Evolutionary conservation across 2,113 vertebrate genomes (phyloP).

Genomic region (Gobiocypris rarus): DNA sequence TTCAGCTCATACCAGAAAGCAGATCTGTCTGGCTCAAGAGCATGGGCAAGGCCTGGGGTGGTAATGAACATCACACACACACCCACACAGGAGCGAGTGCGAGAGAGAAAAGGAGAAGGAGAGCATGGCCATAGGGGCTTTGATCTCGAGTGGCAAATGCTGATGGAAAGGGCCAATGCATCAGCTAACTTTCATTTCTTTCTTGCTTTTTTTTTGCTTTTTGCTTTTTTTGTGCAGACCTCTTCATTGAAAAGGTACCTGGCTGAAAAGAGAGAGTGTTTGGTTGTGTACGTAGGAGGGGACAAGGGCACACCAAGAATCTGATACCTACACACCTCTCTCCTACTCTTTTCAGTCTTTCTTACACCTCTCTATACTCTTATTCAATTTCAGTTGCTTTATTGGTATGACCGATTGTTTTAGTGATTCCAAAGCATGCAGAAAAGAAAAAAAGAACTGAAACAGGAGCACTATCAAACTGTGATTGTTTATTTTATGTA

Average conservation of each 20-base stretch:
- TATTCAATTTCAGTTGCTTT: background rate
- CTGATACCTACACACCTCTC: background rate
- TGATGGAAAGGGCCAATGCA: conserved; percentile 30
- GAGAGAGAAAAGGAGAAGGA: conserved; percentile 4
- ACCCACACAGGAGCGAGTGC: conserved; percentile 32
- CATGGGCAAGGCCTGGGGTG: conserved; percentile 24
- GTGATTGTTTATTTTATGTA: background rate
- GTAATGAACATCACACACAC: conserved; percentile 29
- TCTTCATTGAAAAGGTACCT: conserved; percentile 7
- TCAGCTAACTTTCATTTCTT: conserved; percentile 16
- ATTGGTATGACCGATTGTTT: background rate
- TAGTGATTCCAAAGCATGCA: background rate
- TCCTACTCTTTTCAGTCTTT: background rate
- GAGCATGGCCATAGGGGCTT: conserved; percentile 17
- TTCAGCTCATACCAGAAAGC: conserved; percentile 26
- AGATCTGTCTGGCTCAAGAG: conserved; percentile 47
- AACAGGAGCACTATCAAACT: background rate
- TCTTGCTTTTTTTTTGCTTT: background rate
- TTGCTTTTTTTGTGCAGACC: background rate
- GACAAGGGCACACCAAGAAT: conserved; percentile 18
- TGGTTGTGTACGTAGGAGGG: conserved; percentile 9
- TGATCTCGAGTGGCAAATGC: conserved; percentile 48
- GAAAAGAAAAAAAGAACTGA: background rate
- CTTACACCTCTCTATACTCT: background rate
- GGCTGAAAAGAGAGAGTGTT: conserved; percentile 24